Conservation (phyloP, 2,888 invertebrate species). For the Idaea straminata region DNA sequence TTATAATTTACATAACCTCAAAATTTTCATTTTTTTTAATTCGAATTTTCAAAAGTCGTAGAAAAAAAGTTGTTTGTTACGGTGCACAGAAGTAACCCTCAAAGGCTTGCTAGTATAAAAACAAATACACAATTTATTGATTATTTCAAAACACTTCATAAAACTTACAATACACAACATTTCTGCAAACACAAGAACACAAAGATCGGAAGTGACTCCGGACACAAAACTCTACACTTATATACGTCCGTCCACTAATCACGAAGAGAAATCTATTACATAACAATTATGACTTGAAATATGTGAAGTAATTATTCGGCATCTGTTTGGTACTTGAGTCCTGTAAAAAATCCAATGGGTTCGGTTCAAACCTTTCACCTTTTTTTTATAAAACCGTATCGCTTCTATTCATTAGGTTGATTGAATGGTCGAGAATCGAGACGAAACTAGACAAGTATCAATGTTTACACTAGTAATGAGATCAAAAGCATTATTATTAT, state of each 20-base stretch:
- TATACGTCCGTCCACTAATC: conserved; percentile 39
- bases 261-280: conserved; percentile 47
- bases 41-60: too few species aligned
- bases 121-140: neutral
- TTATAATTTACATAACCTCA: too few species aligned
- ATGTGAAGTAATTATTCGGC: conserved; percentile 37
- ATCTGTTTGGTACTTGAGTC: conserved; percentile 30
- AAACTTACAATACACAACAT: conserved; percentile 15
- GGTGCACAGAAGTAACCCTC: too few species aligned
- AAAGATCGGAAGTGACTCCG: conserved; percentile 38
- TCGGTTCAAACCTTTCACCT: conserved; percentile 36
- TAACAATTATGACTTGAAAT: conserved; percentile 38
- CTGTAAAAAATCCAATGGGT: conserved; percentile 35
- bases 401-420: conserved; percentile 27
- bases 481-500: conserved; percentile 24
- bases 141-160: conserved; percentile 42
- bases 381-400: conserved; percentile 31
- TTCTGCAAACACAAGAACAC: conserved; percentile 14
- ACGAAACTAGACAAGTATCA: neutral
- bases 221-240: conserved; percentile 41
- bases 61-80: too few species aligned
- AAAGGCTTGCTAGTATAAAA: too few species aligned
- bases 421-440: conserved; percentile 15
- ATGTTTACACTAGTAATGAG: conserved; percentile 22
- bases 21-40: too few species aligned